phyloP scores from a whole-genome alignment of 2,797 vertebrate species.

The Iguana delicatissima region DNA sequence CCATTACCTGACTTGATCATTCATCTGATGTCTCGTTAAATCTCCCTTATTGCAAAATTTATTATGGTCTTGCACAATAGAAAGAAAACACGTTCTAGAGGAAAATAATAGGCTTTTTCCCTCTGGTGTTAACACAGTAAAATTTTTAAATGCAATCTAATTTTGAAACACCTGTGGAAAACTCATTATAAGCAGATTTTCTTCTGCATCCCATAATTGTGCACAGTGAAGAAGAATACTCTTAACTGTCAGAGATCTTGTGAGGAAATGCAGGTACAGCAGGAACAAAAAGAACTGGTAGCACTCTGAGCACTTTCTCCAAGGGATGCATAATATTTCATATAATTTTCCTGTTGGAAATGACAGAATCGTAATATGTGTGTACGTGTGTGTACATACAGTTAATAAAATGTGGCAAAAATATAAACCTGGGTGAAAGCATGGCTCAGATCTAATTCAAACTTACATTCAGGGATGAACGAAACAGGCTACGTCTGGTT shows the following conservation, averaged over 20 bases:
- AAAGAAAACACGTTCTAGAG: slow-evolving; percentile 48
- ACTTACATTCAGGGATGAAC: not conserved
- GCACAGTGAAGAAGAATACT: slow-evolving; percentile 48
- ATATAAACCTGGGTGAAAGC: not conserved
- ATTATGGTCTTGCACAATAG: slow-evolving; percentile 35
- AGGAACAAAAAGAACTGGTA: slow-evolving; percentile 27
- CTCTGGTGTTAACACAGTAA: slow-evolving; percentile 37
- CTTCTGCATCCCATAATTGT: slow-evolving; percentile 44
- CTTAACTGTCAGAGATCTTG: slow-evolving; percentile 44
- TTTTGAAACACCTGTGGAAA: slow-evolving; percentile 53
- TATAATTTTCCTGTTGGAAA: not conserved
- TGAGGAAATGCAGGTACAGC: slow-evolving; percentile 44
- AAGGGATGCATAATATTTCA: slow-evolving; percentile 5
- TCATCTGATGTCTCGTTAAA: slow-evolving; percentile 29
- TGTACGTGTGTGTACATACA: too few species aligned
- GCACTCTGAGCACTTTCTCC: slow-evolving; percentile 5
- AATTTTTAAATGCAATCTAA: slow-evolving; percentile 67
- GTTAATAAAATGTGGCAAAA: not conserved
- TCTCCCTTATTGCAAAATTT: slow-evolving; percentile 34
- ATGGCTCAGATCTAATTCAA: not conserved
- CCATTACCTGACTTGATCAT: slow-evolving; percentile 32
- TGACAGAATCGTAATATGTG: not conserved
- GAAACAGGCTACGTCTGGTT: not conserved
- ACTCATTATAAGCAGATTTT: slow-evolving; percentile 41
- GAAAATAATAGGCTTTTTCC: slow-evolving; percentile 35